Evolutionary conservation across 2,797 vertebrate species (phyloP).

Genomic region (Onychomys arenicola): DNA sequence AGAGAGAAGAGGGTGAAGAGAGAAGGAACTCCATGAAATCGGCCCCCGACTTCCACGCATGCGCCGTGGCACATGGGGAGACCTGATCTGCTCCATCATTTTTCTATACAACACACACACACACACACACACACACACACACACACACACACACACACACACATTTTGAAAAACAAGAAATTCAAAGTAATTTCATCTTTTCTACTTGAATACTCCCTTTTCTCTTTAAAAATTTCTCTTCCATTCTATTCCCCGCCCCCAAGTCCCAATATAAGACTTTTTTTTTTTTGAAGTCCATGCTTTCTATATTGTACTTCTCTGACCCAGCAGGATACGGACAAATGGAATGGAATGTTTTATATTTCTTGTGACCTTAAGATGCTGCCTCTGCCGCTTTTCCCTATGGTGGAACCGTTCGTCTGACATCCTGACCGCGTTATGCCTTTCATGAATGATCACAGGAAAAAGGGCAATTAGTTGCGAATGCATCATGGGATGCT

Average conservation of each 20-base stretch:
- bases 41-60: not conserved
- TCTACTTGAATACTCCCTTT: not conserved
- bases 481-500: not conserved
- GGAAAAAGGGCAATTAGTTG: not conserved
- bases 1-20: too few relatives aligned
- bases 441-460: not conserved
- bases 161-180: not conserved
- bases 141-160: too few relatives aligned
- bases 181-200: not conserved
- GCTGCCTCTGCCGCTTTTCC: not conserved
- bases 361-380: conserved; percentile 14
- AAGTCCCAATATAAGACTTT: not conserved
- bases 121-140: not conserved
- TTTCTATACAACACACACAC: not conserved
- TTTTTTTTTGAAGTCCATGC: not conserved
- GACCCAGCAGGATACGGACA: not conserved
- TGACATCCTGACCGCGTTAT: not conserved
- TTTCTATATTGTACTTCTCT: not conserved
- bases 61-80: not conserved
- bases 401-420: not conserved
- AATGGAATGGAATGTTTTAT: not conserved
- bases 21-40: not conserved
- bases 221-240: not conserved
- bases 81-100: not conserved
- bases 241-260: not conserved